Percentiles rank a stretch among this genome's conserved stretches.
phyloP scores from a whole-genome alignment of 37 sponge, comb jelly and placozoan genomes.

The Dysidea cf. avara region DNA sequence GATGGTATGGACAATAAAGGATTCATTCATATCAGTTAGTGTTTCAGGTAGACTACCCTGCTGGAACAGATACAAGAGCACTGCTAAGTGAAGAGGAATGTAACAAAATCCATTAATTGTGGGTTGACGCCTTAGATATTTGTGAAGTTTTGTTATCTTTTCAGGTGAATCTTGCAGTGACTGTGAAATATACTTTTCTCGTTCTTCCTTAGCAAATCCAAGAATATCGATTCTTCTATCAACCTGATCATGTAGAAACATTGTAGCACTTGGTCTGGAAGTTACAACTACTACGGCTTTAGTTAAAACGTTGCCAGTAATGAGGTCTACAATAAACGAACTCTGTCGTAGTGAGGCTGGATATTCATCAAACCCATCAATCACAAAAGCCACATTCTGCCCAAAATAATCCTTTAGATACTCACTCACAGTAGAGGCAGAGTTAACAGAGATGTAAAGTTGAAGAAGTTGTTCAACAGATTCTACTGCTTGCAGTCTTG shows the following conservation, averaged over 20 bases:
- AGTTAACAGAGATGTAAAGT: too few species aligned
- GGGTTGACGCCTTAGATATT: conserved; percentile 34
- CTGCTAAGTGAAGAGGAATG: conserved; percentile 54
- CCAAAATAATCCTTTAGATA: too few species aligned
- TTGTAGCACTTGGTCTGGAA: conserved; percentile 38
- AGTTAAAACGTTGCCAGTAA: conserved; percentile 17
- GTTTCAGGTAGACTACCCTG: conserved; percentile 33
- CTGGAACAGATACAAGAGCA: conserved; percentile 23
- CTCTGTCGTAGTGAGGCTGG: background rate
- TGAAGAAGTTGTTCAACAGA: too few species aligned
- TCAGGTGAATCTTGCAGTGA: background rate
- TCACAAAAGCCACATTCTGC: conserved; percentile 35
- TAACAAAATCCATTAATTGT: conserved; percentile 50
- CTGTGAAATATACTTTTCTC: conserved; percentile 26
- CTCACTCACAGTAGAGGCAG: too few species aligned
- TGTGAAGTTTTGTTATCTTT: conserved; percentile 10
- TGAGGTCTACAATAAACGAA: conserved; percentile 20
- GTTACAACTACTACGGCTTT: conserved; percentile 31
- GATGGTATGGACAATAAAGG: conserved; percentile 34
- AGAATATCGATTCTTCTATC: conserved; percentile 29
- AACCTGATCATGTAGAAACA: background rate
- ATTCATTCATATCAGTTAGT: conserved; percentile 36
- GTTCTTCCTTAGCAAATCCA: conserved; percentile 47
- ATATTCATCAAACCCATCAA: conserved; percentile 67
- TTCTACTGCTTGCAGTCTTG: too few species aligned